Percentiles rank a stretch among this genome's conserved stretches.
Conservation (phyloP, 2,113 vertebrate species). For the Regulus satrapa region DNA sequence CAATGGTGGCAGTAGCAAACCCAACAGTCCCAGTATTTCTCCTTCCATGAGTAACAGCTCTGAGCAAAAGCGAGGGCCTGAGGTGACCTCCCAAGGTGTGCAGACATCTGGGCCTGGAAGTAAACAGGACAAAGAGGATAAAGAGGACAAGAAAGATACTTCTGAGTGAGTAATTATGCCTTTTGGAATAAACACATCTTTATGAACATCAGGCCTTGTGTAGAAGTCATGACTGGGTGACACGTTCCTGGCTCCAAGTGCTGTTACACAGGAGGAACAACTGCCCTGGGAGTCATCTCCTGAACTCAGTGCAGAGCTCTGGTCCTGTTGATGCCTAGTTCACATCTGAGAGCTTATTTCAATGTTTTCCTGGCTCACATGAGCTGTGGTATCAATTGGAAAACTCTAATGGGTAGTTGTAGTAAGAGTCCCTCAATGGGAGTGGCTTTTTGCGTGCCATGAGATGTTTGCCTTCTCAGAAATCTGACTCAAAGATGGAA, state of each 20-base stretch:
- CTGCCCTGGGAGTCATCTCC: neutral
- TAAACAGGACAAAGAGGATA: conserved; percentile 89
- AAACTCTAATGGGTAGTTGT: neutral
- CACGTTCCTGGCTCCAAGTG: neutral
- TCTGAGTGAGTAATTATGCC: conserved; percentile 84
- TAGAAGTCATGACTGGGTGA: neutral
- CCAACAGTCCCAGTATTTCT: conserved; percentile 84
- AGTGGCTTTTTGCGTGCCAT: neutral
- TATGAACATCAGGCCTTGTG: neutral
- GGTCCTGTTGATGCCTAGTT: neutral
- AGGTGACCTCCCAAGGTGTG: conserved; percentile 94
- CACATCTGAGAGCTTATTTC: neutral
- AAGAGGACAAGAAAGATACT: conserved; percentile 92
- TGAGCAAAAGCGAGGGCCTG: conserved; percentile 89
- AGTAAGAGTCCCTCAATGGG: neutral
- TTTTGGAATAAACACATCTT: neutral
- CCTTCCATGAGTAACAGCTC: conserved; percentile 76
- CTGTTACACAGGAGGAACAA: neutral
- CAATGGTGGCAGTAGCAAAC: conserved; percentile 82
- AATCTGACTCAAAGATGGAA: neutral
- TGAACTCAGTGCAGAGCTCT: neutral
- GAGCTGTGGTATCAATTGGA: neutral
- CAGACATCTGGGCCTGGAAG: conserved; percentile 86
- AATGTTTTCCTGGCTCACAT: neutral
- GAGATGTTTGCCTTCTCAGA: neutral